Base-by-base conservation (phyloP, 2,888 invertebrate species). In the Cylindroiulus punctatus region DNA sequence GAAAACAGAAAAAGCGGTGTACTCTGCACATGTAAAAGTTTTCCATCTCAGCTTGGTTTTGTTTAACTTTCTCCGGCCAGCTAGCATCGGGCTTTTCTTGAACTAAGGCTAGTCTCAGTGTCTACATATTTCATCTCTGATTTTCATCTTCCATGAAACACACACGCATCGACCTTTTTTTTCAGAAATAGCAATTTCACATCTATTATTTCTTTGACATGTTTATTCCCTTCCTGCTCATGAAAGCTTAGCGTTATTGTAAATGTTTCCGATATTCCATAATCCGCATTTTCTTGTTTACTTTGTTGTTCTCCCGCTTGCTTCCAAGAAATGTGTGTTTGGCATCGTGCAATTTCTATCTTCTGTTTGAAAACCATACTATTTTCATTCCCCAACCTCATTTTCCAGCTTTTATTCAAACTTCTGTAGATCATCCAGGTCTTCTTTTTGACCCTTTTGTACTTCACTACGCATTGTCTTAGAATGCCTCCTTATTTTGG, bases 201-300 rank as follows among this genome's bases (percentile, higher is more conserved):
- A 76, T 76, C 30, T 76, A 76, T 76, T 76, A 76, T 76, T 76
- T 76, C 76, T 76, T 76, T 76, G 76, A 30, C 76, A 76, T 76
- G 76, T 30, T 76, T 76, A 76, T 76, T 76, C 76, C 76, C 76
- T 76, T 30, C 76, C 30, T 76, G 26, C 76, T 76, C 76, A 76
- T 30, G 76, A 30, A 30, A 76, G 76, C 76, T 76, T 76, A 76
- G 76, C 26, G 76, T 30, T 76, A 76, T 76, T 76, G 76, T 76
- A 76, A 76, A 76, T 14, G 26, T 76, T 30, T 76, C 30, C 76
- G 26, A 30, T 76, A 76, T 76, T 76, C 76, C 76, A 76, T 76
- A 76, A 76, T 76, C 76, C 76, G 30, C 14, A 26, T 76, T 76
- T 76, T 30, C 76, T 76, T 76, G 76, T 76, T 76, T 76, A 76